These are phyloP conservation scores for Condylostylus longicornis DNA, from an alignment of 1,140 invertebrate genomes.

Conservation along the genomic window DNA sequence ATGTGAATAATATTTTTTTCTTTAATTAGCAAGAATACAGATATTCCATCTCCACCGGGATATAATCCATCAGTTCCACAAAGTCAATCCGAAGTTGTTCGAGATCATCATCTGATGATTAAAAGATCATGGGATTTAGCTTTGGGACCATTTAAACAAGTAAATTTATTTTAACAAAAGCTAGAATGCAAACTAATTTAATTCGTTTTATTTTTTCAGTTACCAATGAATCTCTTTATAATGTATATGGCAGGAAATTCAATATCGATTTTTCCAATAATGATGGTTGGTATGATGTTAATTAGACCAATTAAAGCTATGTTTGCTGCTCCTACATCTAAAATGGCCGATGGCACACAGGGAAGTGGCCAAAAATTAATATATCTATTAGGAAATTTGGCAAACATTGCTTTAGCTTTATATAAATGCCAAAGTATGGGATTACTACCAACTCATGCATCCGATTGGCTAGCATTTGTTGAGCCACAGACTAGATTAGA, in stretches of 20 bases:
- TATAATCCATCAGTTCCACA: conserved; percentile 57
- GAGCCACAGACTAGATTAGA: conserved; percentile 77
- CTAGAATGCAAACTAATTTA: conserved; percentile 18
- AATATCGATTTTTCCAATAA: conserved; percentile 99
- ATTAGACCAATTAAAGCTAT: conserved; percentile 90
- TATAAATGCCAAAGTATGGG: conserved; percentile 99
- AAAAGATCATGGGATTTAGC: conserved; percentile 98
- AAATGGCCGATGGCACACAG: conserved; percentile 89
- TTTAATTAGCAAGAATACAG: conserved; percentile 25
- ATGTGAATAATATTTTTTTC: conserved; percentile 2
- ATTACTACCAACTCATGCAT: conserved; percentile 88
- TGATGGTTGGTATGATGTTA: conserved; percentile 99
- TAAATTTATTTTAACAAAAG: conserved; percentile 1
- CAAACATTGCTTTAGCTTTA: conserved; percentile 81
- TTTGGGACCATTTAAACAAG: conserved; percentile 81
- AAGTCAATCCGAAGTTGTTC: conserved; percentile 55
- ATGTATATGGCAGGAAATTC: conserved; percentile 99
- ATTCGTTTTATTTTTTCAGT: conserved; percentile 24
- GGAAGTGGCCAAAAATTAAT: conserved; percentile 83
- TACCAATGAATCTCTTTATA: conserved; percentile 98
- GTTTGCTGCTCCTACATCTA: conserved; percentile 84
- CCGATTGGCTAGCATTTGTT: conserved; percentile 97
- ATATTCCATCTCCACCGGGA: conserved; percentile 64
- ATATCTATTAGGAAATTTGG: conserved; percentile 87
- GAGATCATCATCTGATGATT: conserved; percentile 67